phyloP scores from a whole-genome alignment of 2,797 vertebrate species.

The Numenius phaeopus region DNA sequence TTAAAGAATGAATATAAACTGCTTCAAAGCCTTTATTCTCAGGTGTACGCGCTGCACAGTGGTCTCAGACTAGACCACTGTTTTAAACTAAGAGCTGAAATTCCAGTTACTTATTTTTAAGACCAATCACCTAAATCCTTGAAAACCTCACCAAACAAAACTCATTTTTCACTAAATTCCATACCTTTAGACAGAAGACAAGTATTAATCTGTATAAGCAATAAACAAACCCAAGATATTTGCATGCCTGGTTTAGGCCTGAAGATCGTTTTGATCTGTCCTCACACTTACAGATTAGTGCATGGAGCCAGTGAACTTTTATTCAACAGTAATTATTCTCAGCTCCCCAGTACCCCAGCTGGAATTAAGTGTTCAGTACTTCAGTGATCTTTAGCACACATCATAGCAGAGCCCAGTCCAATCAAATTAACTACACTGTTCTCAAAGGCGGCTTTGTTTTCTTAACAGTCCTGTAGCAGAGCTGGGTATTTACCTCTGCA shows the following conservation, averaged over 20 bases:
- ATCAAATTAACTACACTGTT: background rate
- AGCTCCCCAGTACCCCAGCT: background rate
- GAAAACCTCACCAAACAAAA: background rate
- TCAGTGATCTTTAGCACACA: background rate
- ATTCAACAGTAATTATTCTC: background rate
- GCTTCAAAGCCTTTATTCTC: background rate
- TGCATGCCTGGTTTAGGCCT: background rate
- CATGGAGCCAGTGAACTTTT: background rate
- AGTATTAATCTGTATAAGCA: background rate
- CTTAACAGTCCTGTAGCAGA: background rate
- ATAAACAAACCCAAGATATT: background rate
- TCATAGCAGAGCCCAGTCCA: background rate
- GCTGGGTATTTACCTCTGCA: background rate
- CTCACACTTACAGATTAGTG: accelerated
- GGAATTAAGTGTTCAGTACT: background rate
- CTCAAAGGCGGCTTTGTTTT: conserved; percentile 4
- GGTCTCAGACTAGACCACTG: background rate
- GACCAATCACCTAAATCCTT: background rate
- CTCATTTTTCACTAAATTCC: background rate
- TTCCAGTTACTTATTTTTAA: background rate
- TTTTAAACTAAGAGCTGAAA: background rate
- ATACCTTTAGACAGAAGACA: background rate
- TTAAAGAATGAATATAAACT: background rate
- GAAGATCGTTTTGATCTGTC: background rate
- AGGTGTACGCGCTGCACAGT: background rate